phyloP scores from a whole-genome alignment of 2,797 vertebrate genomes.

The Cottoperca gobio region DNA sequence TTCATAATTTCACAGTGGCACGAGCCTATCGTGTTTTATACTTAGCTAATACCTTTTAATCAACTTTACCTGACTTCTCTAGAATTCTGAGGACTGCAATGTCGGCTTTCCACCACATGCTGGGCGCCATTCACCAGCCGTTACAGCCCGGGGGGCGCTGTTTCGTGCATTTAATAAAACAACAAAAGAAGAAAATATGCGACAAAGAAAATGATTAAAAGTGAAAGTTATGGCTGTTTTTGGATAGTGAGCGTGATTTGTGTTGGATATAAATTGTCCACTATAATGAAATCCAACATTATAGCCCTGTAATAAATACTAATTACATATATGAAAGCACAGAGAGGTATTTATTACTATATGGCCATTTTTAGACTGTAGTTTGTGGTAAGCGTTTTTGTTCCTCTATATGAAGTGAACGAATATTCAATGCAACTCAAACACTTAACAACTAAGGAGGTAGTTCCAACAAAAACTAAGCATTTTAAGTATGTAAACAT shows the following conservation, averaged over 20 bases:
- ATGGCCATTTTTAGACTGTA: too few species aligned
- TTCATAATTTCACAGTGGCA: background rate
- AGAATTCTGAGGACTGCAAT: background rate
- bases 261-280: background rate
- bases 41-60: background rate
- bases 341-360: too few species aligned
- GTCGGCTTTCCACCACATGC: background rate
- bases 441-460: too few species aligned
- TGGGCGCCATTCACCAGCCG: background rate
- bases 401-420: too few species aligned
- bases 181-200: background rate
- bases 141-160: conserved; percentile 17
- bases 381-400: too few species aligned
- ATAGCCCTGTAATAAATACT: background rate
- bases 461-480: too few species aligned
- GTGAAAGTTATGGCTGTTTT: background rate
- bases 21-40: background rate
- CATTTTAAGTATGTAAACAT: background rate
- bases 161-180: background rate
- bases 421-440: too few species aligned
- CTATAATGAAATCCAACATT: background rate
- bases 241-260: background rate
- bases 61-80: background rate
- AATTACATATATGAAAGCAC: too few species aligned
- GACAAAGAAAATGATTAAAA: background rate